phyloP scores from a whole-genome alignment of 2,888 invertebrate species.

The Anthoptus insignis region DNA sequence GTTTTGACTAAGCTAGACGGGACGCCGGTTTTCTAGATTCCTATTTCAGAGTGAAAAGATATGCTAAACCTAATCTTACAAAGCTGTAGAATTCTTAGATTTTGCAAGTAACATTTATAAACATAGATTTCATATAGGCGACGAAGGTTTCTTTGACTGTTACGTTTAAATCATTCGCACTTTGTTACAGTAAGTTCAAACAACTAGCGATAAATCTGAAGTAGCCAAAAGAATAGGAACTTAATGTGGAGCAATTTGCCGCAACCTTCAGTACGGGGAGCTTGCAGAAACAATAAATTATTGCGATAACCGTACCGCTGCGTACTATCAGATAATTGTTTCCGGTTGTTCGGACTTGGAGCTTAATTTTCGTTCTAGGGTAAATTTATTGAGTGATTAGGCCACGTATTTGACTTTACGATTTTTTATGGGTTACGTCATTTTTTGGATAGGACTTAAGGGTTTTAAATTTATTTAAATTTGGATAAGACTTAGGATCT shows the following conservation, averaged over 20 bases:
- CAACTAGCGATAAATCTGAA: slow-evolving; percentile 44
- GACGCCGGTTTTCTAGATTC: no score
- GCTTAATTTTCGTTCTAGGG: slow-evolving; percentile 11
- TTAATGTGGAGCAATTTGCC: slow-evolving; percentile 49
- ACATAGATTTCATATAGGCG: not conserved
- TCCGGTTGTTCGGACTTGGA: slow-evolving; percentile 42
- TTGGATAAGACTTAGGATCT: no score
- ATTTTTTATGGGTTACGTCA: not conserved
- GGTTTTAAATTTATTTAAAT: no score
- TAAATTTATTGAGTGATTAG: slow-evolving; percentile 10
- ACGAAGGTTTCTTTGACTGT: not conserved
- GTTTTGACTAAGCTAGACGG: no score
- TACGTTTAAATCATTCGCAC: slow-evolving; percentile 18
- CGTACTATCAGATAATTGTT: slow-evolving; percentile 62
- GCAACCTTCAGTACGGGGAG: slow-evolving; percentile 39
- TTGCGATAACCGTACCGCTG: slow-evolving; percentile 56
- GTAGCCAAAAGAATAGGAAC: slow-evolving; percentile 48
- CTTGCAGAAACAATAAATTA: slow-evolving; percentile 55
- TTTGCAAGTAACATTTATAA: not conserved
- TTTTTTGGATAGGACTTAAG: not conserved
- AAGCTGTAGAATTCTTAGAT: no score
- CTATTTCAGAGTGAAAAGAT: no score
- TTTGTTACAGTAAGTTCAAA: slow-evolving; percentile 6
- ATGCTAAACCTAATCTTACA: no score
- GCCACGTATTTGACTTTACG: not conserved